phyloP scores from a whole-genome alignment of 2,797 vertebrate species.

The Picus viridis region DNA sequence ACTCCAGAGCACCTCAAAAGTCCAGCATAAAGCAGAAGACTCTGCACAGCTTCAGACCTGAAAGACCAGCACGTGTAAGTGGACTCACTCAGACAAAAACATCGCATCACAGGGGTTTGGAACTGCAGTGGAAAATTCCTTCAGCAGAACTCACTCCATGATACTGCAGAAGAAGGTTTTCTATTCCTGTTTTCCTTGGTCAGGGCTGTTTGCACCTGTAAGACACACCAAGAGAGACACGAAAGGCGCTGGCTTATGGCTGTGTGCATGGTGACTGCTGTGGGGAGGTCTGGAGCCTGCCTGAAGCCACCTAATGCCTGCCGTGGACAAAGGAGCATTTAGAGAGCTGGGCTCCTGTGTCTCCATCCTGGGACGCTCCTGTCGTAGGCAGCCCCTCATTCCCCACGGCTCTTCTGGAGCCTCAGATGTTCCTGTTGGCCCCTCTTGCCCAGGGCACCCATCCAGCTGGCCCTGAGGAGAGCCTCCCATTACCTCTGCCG shows the following conservation, averaged over 20 bases:
- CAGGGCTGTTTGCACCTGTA: background rate
- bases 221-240: background rate
- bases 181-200: conserved; percentile 4
- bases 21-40: background rate
- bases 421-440: fast-evolving
- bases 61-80: background rate
- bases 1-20: background rate
- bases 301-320: background rate
- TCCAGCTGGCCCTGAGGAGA: background rate
- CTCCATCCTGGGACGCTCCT: background rate
- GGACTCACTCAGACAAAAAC: conserved; percentile 8
- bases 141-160: background rate
- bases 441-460: fast-evolving
- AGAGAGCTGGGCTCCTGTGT: background rate
- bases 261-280: background rate
- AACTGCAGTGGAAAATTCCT: background rate
- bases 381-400: fast-evolving
- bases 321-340: background rate
- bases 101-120: background rate
- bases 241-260: background rate
- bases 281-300: fast-evolving
- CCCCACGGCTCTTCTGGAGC: background rate
- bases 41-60: background rate
- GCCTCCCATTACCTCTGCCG: background rate
- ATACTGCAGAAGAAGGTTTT: background rate